Evolutionary conservation across 2,797 vertebrate species (phyloP).

Genomic region (Oryzias sinensis): DNA sequence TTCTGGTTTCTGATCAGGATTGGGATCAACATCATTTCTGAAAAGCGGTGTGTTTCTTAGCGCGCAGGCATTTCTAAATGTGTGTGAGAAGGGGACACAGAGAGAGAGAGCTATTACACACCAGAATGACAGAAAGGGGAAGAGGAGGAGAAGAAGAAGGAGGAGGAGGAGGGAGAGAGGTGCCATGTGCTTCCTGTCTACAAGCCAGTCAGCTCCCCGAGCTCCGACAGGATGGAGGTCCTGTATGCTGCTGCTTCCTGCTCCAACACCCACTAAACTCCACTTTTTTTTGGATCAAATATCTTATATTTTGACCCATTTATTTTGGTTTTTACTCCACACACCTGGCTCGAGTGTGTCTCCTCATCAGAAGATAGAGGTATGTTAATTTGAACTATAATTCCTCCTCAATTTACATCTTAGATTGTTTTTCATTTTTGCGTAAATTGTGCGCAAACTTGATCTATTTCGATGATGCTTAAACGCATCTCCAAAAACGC

Average conservation of each 20-base stretch:
- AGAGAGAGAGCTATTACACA: slow-evolving; percentile 29
- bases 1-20: slow-evolving; percentile 24
- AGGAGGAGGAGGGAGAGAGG: slow-evolving; percentile 61
- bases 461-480: neutral
- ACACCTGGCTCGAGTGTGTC: slow-evolving; percentile 42
- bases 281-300: slow-evolving; percentile 28
- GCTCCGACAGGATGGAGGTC: slow-evolving; percentile 73
- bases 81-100: neutral
- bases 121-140: slow-evolving; percentile 22
- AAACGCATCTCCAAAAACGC: too few species aligned
- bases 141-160: slow-evolving; percentile 1
- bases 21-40: slow-evolving; percentile 27
- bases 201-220: slow-evolving; percentile 71
- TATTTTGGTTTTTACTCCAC: slow-evolving; percentile 11
- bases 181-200: slow-evolving; percentile 80
- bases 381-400: neutral
- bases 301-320: slow-evolving; percentile 12
- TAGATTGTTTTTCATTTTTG: neutral
- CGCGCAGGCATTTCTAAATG: neutral
- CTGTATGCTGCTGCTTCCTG: slow-evolving; percentile 53
- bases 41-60: slow-evolving; percentile 6
- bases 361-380: slow-evolving; percentile 62
- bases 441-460: neutral
- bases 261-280: slow-evolving; percentile 43
- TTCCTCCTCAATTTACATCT: neutral